Base-by-base conservation (phyloP, 1,140 invertebrate genomes). In the Halictus rubicundus region DNA sequence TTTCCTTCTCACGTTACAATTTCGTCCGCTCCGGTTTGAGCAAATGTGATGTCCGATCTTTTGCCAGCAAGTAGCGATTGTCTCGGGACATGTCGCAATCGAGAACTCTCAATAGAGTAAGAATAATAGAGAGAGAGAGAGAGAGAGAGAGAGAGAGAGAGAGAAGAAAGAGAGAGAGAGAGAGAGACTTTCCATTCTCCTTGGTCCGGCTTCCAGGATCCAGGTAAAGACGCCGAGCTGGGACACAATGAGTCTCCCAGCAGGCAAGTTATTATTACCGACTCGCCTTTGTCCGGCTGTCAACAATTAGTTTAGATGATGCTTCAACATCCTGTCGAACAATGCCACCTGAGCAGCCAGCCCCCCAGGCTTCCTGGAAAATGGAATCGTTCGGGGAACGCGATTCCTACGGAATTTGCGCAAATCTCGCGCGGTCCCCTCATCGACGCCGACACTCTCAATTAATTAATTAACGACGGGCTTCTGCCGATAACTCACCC, bases 261-360 rank as follows among this genome's bases (percentile, higher is more conserved):
- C 88, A 73, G 88, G 81, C 82, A 85, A 87, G 83, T 91, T 89
- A 87, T 91, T 90, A 90, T 89, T 89, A 89, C 83, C 78, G 78
- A 65, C 61, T 83, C 68, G 68, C 77, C 69, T 90, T 91, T 91
- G 90, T 91, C 86, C 86, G 71, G 82, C 89, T 90, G 90, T 91
- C 89, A 90, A 91, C 90, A 90, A 90, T 91, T 91, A 91, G 87
- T 91, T 90, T 91, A 88, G 85, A 90, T 89, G 89, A 90, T 91
- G 82, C 85, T 88, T 87, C 87, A 88, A 87, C 85, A 88, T 90
- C 80, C 80, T 80, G 42, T 60, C 71, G 78, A 77, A 87, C 84
- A 86, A 87, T 83, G 57, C 84, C 84, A 87, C 66, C 78, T 86
- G 81, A 86, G 32, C 42, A 16, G 25, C 76, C 81, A 52, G 74